These are phyloP conservation scores for Orius insidiosus DNA, from an alignment of 1,140 invertebrate genomes.

Conservation along the genomic window DNA sequence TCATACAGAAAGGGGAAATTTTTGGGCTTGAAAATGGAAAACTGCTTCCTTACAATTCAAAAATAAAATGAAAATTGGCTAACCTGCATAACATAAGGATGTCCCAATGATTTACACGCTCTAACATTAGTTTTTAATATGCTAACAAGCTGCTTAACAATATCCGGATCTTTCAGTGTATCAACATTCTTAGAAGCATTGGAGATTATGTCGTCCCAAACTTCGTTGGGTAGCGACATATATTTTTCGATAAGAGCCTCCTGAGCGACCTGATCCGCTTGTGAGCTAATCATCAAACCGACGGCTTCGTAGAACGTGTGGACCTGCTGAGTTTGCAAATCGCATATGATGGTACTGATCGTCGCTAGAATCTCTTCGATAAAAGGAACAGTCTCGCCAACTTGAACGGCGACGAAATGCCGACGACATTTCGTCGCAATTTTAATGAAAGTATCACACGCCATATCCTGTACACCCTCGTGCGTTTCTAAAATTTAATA, in stretches of 20 bases:
- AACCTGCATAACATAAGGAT: slow-evolving; percentile 84
- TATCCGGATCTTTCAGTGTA: slow-evolving; percentile 86
- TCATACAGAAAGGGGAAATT: background rate
- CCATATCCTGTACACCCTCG: slow-evolving; percentile 99
- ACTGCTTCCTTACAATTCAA: too few species aligned
- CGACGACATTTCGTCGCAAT: slow-evolving; percentile 97
- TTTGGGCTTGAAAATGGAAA: too few species aligned
- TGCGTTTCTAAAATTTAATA: slow-evolving; percentile 64
- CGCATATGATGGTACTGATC: slow-evolving; percentile 96
- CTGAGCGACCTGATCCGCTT: slow-evolving; percentile 74
- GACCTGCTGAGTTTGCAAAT: slow-evolving; percentile 95
- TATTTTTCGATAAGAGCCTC: slow-evolving; percentile 93
- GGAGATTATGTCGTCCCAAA: slow-evolving; percentile 97
- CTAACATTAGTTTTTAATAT: slow-evolving; percentile 98
- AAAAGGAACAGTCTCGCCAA: slow-evolving; percentile 92
- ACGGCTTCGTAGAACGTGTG: slow-evolving; percentile 99
- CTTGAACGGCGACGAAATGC: slow-evolving; percentile 94
- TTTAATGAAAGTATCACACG: slow-evolving; percentile 99
- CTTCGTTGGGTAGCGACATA: slow-evolving; percentile 94
- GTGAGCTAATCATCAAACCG: slow-evolving; percentile 96
- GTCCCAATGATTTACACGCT: slow-evolving; percentile 91
- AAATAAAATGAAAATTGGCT: too few species aligned
- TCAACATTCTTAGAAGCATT: slow-evolving; percentile 94
- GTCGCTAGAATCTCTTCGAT: slow-evolving; percentile 96
- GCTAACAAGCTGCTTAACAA: slow-evolving; percentile 91